Conservation (phyloP, 2,113 vertebrate species). For the Spermophilus dauricus region DNA sequence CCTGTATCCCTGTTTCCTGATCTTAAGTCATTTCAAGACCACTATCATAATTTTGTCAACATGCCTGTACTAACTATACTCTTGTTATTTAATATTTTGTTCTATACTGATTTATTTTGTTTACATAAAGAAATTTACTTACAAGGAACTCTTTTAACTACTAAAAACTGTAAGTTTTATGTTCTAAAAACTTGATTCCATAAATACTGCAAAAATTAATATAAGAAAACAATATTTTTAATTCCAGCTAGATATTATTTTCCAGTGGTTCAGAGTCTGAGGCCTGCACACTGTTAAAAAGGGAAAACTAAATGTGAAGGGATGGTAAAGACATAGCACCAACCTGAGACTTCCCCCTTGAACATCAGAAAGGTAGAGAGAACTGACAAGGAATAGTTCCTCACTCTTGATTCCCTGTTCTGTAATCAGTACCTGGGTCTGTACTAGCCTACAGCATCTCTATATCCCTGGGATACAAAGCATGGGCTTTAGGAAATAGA, state of each 20-base stretch:
- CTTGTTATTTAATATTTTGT: background rate
- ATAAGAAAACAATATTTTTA: background rate
- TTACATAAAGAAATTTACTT: background rate
- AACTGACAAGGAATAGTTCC: background rate
- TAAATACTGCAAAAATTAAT: slow-evolving; percentile 21
- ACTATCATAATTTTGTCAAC: background rate
- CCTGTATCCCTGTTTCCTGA: background rate
- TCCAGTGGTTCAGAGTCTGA: background rate
- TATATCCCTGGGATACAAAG: background rate
- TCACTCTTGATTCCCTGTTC: background rate
- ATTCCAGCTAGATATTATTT: background rate
- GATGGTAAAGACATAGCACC: background rate
- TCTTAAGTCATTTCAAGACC: background rate
- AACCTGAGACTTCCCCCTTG: background rate
- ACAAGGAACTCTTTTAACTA: background rate
- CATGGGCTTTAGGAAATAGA: background rate
- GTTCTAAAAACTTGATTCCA: background rate
- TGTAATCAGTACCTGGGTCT: background rate
- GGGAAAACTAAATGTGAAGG: background rate
- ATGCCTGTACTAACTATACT: background rate
- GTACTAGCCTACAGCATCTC: background rate
- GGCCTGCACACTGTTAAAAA: background rate
- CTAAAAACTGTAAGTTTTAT: background rate
- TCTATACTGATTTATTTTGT: background rate
- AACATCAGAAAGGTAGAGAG: background rate